Conservation (phyloP, 1,140 invertebrate species). For the Drosophila paulistorum region DNA sequence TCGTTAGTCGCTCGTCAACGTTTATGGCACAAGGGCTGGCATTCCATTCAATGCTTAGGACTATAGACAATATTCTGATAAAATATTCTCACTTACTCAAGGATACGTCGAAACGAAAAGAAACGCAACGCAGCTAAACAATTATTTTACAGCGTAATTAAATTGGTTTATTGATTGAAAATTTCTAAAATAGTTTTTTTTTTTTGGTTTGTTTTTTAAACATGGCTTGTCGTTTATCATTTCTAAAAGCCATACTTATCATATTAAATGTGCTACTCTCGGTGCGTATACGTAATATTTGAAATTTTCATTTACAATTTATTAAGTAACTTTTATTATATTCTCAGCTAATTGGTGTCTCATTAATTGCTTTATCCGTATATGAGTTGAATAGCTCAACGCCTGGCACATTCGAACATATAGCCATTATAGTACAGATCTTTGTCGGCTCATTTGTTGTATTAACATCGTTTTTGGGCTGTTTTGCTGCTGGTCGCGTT, state of each 20-base stretch:
- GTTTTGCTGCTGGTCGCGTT: constrained; percentile 62
- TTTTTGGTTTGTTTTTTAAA: constrained; percentile 10
- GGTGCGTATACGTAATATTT: constrained; percentile 70
- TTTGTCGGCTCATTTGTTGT: constrained; percentile 79
- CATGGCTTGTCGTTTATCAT: constrained; percentile 62
- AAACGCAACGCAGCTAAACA: neutral
- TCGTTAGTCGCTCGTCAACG: constrained; percentile 67
- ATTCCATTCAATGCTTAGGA: constrained; percentile 20
- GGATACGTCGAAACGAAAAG: neutral
- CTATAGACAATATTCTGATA: neutral
- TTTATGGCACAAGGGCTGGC: constrained; percentile 62
- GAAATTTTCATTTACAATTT: neutral
- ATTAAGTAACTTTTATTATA: neutral
- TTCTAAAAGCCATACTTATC: constrained; percentile 69
- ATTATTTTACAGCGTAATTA: constrained; percentile 42
- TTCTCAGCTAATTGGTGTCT: constrained; percentile 71
- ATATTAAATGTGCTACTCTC: constrained; percentile 72
- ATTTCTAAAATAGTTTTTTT: neutral
- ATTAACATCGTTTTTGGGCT: constrained; percentile 74
- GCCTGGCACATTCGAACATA: constrained; percentile 75
- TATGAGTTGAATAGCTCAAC: constrained; percentile 72
- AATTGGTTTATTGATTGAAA: constrained; percentile 64
- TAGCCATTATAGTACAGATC: constrained; percentile 76
- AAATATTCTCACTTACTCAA: neutral
- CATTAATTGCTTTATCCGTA: constrained; percentile 71